These are phyloP conservation scores for Sialia sialis DNA, from an alignment of 2,113 vertebrate species.

Conservation along the genomic window DNA sequence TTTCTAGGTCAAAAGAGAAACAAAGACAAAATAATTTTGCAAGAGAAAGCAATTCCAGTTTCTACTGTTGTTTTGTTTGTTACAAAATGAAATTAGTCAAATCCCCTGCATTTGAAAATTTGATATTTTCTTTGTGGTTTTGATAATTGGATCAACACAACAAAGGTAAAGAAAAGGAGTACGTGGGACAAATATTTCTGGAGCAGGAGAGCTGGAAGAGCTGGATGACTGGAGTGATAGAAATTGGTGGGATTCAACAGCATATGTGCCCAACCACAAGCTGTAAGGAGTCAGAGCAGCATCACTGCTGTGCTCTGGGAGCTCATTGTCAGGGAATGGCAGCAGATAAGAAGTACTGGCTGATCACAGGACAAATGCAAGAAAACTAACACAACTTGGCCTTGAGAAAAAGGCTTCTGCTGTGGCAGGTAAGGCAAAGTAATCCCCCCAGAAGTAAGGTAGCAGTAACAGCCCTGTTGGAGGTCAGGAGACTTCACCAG, in stretches of 20 bases:
- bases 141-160: background rate
- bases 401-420: background rate
- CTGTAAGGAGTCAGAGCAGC: background rate
- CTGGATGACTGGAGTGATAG: background rate
- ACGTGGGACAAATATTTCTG: background rate
- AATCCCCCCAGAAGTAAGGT: background rate
- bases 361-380: background rate
- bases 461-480: background rate
- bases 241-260: background rate
- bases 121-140: background rate
- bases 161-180: background rate
- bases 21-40: background rate
- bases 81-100: background rate
- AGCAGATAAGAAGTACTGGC: background rate
- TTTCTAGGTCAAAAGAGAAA: background rate
- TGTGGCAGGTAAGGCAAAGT: background rate
- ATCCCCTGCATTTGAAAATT: background rate
- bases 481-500: background rate
- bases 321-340: background rate
- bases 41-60: background rate
- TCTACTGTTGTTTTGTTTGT: background rate
- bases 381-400: background rate
- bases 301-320: background rate
- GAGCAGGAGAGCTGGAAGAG: background rate
- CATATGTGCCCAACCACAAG: accelerated